These are phyloP conservation scores for Takifugu flavidus DNA, from an alignment of 2,113 vertebrate species.

Conservation along the genomic window DNA sequence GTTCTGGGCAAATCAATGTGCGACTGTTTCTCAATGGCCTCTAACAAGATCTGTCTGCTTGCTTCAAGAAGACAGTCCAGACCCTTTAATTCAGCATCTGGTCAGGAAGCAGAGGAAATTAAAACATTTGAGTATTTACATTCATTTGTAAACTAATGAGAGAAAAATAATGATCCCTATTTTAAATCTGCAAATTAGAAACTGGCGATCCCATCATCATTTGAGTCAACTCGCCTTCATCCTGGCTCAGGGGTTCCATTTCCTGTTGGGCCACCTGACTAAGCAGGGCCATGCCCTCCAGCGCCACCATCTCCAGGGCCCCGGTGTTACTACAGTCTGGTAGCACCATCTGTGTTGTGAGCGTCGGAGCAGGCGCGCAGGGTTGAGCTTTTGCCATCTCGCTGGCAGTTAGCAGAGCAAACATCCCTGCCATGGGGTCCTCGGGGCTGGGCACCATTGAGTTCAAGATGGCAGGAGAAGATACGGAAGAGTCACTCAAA, in stretches of 20 bases:
- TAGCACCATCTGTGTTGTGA: slow-evolving; percentile 30
- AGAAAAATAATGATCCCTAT: too few species aligned
- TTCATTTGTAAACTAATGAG: too few species aligned
- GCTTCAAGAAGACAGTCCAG: slow-evolving; percentile 89
- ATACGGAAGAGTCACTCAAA: slow-evolving; percentile 53
- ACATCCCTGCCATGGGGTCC: slow-evolving; percentile 93
- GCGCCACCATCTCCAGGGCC: slow-evolving; percentile 74
- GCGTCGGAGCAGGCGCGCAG: slow-evolving; percentile 48
- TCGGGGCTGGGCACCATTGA: slow-evolving; percentile 54
- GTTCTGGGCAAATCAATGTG: slow-evolving; percentile 86
- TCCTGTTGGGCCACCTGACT: slow-evolving; percentile 91
- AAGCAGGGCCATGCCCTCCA: slow-evolving; percentile 92
- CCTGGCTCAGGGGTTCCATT: slow-evolving; percentile 73
- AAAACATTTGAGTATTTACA: background rate
- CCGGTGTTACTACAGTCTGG: slow-evolving; percentile 58
- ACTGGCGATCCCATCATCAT: background rate
- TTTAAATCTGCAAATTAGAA: too few species aligned
- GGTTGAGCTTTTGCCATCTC: slow-evolving; percentile 84
- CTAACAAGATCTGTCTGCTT: slow-evolving; percentile 89
- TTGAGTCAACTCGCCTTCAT: slow-evolving; percentile 49
- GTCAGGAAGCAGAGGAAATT: slow-evolving; percentile 2
- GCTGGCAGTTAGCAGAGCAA: slow-evolving; percentile 83
- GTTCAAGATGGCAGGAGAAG: slow-evolving; percentile 45
- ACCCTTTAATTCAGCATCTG: slow-evolving; percentile 73
- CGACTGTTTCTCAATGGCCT: slow-evolving; percentile 84